phyloP scores from a whole-genome alignment of 2,888 invertebrate genomes.

The Scaptomyza polygonia region DNA sequence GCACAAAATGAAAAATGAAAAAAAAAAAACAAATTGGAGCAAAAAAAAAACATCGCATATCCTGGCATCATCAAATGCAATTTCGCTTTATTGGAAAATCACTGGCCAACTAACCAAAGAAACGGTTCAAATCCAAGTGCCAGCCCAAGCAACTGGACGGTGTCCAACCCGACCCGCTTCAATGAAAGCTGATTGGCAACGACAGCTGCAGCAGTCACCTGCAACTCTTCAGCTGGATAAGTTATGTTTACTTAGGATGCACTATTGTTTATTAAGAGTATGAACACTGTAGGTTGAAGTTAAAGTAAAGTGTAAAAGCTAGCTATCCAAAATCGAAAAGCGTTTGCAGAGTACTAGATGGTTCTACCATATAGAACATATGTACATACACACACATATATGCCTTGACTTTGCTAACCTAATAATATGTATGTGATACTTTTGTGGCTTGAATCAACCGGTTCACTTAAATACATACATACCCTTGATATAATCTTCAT shows the following conservation, averaged over 20 bases:
- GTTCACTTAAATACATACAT: slow-evolving; percentile 34
- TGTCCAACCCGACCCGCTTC: slow-evolving; percentile 2
- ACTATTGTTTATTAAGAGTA: slow-evolving; percentile 34
- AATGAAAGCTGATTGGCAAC: slow-evolving; percentile 58
- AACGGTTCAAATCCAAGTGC: slow-evolving; percentile 46
- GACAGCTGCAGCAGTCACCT: slow-evolving; percentile 57
- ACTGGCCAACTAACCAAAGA: slow-evolving; percentile 70
- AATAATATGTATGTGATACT: neutral
- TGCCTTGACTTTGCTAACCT: neutral
- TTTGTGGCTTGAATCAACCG: slow-evolving; percentile 7
- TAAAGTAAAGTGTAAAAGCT: slow-evolving; percentile 10
- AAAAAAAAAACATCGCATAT: slow-evolving; percentile 50
- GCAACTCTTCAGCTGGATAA: slow-evolving; percentile 30
- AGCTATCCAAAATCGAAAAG: neutral
- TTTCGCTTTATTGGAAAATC: slow-evolving; percentile 78
- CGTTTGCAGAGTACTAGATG: slow-evolving; percentile 2
- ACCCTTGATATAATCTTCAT: slow-evolving; percentile 26
- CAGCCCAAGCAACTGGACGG: slow-evolving; percentile 16
- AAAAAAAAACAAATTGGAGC: slow-evolving; percentile 8
- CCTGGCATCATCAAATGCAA: slow-evolving; percentile 78
- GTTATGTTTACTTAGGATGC: slow-evolving; percentile 35
- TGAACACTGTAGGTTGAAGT: neutral
- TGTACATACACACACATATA: neutral
- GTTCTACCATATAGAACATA: neutral
- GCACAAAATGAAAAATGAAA: slow-evolving; percentile 24